Percentiles rank a stretch among this genome's conserved stretches.
Conservation (phyloP, 1,140 invertebrate genomes). For the Drosophila sucinea region DNA sequence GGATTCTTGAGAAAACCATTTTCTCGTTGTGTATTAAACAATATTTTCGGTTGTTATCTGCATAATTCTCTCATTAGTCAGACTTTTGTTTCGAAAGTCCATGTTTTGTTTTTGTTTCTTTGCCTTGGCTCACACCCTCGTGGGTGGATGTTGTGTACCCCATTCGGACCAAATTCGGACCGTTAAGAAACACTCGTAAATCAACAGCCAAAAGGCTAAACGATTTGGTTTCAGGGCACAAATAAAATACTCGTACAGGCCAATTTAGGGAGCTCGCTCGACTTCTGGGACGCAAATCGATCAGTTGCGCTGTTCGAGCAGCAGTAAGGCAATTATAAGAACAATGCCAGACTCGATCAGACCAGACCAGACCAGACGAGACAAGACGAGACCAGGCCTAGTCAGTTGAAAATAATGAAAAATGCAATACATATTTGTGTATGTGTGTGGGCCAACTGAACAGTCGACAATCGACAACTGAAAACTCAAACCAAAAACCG, state of each 20-base stretch:
- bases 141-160: constrained; percentile 36
- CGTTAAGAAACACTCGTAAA: constrained; percentile 41
- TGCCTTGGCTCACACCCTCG: constrained; percentile 26
- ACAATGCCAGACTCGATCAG: constrained; percentile 23
- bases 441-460: constrained; percentile 37
- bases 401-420: neutral
- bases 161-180: constrained; percentile 51
- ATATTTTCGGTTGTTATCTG: constrained; percentile 39
- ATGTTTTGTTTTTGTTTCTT: constrained; percentile 48
- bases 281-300: constrained; percentile 62
- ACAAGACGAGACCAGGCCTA: neutral
- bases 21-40: neutral
- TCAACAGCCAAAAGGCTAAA: constrained; percentile 54
- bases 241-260: constrained; percentile 46
- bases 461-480: neutral
- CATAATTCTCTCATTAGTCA: constrained; percentile 78
- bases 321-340: constrained; percentile 17
- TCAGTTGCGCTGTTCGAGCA: constrained; percentile 34
- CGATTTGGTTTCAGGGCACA: constrained; percentile 59
- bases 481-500: constrained; percentile 36
- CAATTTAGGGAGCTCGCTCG: constrained; percentile 48
- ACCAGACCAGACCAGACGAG: no score
- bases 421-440: neutral
- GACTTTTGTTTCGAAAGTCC: constrained; percentile 69
- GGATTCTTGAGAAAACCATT: no score